These are phyloP conservation scores for Erebia epiphron DNA, from an alignment of 2,888 invertebrate species.

Conservation along the genomic window DNA sequence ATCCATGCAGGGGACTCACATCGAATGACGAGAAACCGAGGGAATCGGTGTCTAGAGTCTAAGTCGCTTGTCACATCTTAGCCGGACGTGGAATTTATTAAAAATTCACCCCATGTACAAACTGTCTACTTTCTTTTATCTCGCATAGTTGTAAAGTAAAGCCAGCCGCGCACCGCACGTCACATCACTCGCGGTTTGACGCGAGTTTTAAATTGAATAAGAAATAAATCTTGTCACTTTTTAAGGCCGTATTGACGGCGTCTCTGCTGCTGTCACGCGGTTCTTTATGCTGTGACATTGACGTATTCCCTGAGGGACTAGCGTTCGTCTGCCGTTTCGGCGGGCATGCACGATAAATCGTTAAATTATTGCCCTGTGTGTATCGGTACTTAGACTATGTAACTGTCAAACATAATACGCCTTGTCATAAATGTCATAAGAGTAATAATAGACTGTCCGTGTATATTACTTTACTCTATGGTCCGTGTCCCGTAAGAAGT, in stretches of 20 bases:
- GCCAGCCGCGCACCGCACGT: slow-evolving; percentile 34
- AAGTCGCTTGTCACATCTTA: too few species aligned
- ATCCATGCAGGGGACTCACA: too few species aligned
- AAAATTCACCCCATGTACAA: not conserved
- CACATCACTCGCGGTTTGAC: slow-evolving; percentile 45
- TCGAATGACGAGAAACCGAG: too few species aligned
- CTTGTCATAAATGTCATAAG: not conserved
- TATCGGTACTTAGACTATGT: slow-evolving; percentile 1
- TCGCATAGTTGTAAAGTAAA: slow-evolving; percentile 37
- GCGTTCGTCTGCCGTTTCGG: slow-evolving; percentile 19
- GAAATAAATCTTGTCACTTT: slow-evolving; percentile 71
- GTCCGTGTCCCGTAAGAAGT: too few species aligned
- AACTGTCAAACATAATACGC: not conserved
- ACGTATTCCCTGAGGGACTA: slow-evolving; percentile 28
- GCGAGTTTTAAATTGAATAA: slow-evolving; percentile 70
- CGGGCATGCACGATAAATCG: slow-evolving; percentile 15
- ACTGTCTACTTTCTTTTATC: slow-evolving; percentile 15
- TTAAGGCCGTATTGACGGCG: slow-evolving; percentile 61
- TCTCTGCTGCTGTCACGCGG: slow-evolving; percentile 42
- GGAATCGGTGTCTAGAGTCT: too few species aligned
- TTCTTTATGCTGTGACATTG: slow-evolving; percentile 34
- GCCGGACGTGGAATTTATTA: not conserved
- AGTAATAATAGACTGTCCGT: too few species aligned
- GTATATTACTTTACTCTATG: too few species aligned
- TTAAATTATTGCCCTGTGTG: slow-evolving; percentile 21